Evolutionary conservation across 2,113 vertebrate species (phyloP).

Genomic region (Petromus typicus): DNA sequence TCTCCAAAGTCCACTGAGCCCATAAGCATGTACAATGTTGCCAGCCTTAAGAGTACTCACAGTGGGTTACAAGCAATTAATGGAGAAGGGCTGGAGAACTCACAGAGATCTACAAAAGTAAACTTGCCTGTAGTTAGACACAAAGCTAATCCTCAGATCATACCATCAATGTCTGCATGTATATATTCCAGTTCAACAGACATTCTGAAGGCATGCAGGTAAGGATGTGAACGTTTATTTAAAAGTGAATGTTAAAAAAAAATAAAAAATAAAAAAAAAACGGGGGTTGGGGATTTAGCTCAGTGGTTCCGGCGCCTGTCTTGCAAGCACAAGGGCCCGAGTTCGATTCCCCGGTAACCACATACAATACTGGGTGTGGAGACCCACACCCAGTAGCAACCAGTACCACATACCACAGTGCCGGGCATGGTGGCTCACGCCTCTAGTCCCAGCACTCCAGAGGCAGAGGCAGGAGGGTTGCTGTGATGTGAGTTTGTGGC

Average conservation of each 20-base stretch:
- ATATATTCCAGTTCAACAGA: slow-evolving; percentile 98
- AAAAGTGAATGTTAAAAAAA: background rate
- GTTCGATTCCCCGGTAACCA: no score
- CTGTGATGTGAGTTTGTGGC: no score
- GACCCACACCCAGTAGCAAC: no score
- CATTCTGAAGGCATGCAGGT: slow-evolving; percentile 98
- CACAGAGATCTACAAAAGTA: slow-evolving; percentile 93
- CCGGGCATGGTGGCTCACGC: no score
- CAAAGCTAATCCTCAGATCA: slow-evolving; percentile 89
- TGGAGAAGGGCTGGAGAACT: slow-evolving; percentile 94
- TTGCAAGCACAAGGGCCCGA: no score
- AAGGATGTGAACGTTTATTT: slow-evolving; percentile 80
- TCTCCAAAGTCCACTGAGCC: slow-evolving; percentile 93
- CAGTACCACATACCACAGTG: no score
- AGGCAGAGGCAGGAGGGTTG: no score
- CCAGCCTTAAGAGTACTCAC: slow-evolving; percentile 97
- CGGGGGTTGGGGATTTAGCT: no score
- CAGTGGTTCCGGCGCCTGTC: no score
- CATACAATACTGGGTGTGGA: no score
- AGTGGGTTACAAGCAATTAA: slow-evolving; percentile 92
- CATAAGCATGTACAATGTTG: slow-evolving; percentile 93
- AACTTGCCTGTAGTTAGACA: slow-evolving; percentile 88
- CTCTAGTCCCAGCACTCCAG: no score
- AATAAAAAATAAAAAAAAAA: no score
- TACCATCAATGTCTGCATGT: slow-evolving; percentile 96